Percentiles rank a stretch among this genome's conserved stretches.
These are phyloP conservation scores for Zeus faber DNA, from an alignment of 2,113 vertebrate species.

Conservation along the genomic window DNA sequence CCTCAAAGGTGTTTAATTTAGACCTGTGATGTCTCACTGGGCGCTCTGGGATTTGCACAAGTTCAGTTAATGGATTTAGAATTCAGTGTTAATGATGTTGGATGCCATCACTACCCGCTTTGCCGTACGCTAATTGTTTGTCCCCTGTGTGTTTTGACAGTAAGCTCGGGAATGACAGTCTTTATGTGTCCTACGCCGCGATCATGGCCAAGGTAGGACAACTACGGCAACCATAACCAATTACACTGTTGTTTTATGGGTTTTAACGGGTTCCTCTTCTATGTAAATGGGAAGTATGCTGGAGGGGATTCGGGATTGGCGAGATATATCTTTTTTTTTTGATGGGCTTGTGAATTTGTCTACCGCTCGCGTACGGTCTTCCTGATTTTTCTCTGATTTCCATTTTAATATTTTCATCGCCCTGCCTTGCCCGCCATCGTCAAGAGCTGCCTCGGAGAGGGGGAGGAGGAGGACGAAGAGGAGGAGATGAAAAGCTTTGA, in stretches of 20 bases:
- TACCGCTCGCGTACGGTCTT: no score
- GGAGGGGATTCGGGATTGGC: no score
- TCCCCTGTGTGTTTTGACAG: conserved; percentile 52
- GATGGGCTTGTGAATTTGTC: not conserved
- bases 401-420: not conserved
- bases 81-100: no score
- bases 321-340: not conserved
- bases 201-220: conserved; percentile 91
- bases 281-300: not conserved
- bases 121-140: conserved; percentile 1
- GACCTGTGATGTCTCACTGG: not conserved
- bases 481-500: conserved; percentile 93
- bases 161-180: conserved; percentile 82
- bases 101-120: not conserved
- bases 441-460: conserved; percentile 90
- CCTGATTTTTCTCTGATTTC: no score
- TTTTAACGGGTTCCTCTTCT: no score
- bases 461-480: conserved; percentile 81
- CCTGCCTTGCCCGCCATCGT: conserved; percentile 11
- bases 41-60: not conserved
- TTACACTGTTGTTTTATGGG: no score
- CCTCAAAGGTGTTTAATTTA: not conserved
- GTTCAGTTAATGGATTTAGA: no score
- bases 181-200: conserved; percentile 88
- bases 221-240: not conserved